These are phyloP conservation scores for Altica lythri DNA, from an alignment of 2,888 invertebrate species.

Conservation along the genomic window DNA sequence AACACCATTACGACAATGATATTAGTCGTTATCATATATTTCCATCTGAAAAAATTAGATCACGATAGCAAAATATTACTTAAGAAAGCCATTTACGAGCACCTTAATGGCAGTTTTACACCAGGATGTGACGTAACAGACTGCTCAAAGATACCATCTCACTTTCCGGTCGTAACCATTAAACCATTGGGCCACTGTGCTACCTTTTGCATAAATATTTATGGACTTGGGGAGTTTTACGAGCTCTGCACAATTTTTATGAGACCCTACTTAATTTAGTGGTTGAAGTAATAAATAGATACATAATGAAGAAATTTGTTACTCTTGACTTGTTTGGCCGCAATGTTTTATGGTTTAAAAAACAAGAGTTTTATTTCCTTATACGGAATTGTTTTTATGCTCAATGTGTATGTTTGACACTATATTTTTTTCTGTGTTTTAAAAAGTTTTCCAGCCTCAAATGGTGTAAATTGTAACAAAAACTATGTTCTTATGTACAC, in stretches of 20 bases:
- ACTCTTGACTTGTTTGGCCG: conserved; percentile 15
- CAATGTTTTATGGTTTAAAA: conserved; percentile 1
- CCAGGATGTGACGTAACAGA: conserved; percentile 42
- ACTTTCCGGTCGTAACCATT: conserved; percentile 27
- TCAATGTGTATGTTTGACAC: no score
- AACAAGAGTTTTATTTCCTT: no score
- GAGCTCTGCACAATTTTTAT: conserved; percentile 25
- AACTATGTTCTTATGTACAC: no score
- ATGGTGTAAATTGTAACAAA: no score
- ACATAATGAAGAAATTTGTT: conserved; percentile 27
- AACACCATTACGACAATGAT: conserved; percentile 24
- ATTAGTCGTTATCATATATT: conserved; percentile 15
- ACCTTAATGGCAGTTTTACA: conserved; percentile 39
- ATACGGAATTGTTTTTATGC: no score
- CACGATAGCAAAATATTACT: conserved; percentile 39
- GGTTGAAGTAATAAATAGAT: conserved; percentile 8
- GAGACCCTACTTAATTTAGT: conserved; percentile 19
- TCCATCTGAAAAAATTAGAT: conserved; percentile 27
- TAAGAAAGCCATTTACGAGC: conserved; percentile 42
- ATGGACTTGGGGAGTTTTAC: conserved; percentile 22
- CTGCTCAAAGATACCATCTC: conserved; percentile 48
- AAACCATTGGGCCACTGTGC: conserved; percentile 25
- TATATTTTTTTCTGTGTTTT: no score
- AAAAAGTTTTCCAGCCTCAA: no score
- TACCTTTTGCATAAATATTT: conserved; percentile 32